These are phyloP conservation scores for Geotrypetes seraphini DNA, from an alignment of 2,797 vertebrate genomes.

Conservation along the genomic window DNA sequence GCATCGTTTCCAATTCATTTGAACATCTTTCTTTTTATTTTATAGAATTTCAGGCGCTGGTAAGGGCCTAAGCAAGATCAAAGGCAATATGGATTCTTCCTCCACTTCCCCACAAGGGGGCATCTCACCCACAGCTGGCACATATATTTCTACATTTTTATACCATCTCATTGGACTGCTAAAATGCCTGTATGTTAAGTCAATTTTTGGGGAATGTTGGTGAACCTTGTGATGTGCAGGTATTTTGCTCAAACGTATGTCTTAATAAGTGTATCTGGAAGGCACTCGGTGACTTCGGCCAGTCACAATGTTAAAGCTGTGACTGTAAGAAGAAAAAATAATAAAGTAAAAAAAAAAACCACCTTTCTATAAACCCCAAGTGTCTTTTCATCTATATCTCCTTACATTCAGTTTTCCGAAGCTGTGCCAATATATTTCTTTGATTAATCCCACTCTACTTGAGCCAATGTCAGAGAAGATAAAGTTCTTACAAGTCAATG, in stretches of 20 bases:
- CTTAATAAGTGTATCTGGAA: conserved; percentile 17
- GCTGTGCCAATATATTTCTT: conserved; percentile 9
- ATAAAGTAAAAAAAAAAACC: background rate
- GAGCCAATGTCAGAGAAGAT: conserved; percentile 5
- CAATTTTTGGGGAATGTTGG: conserved; percentile 8
- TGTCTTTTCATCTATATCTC: background rate
- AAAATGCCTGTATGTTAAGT: conserved; percentile 9
- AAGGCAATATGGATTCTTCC: conserved; percentile 20
- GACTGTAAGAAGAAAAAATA: conserved; percentile 11
- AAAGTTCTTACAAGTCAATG: conserved; percentile 6
- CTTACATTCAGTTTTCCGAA: conserved; percentile 4
- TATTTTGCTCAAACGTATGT: conserved; percentile 14
- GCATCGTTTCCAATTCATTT: no score
- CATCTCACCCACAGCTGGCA: conserved; percentile 19
- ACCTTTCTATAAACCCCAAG: background rate
- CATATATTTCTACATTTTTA: conserved; percentile 41
- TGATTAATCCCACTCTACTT: conserved; percentile 8
- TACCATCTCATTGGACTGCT: conserved; percentile 23
- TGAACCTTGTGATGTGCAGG: conserved; percentile 12
- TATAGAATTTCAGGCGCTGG: conserved; percentile 41
- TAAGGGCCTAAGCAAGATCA: conserved; percentile 35
- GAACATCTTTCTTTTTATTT: conserved; percentile 8
- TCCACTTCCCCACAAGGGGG: conserved; percentile 36
- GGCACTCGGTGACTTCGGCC: conserved; percentile 18
- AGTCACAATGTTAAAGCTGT: conserved; percentile 15